Base-by-base conservation (phyloP, 2,113 vertebrate species). In the Tyrannus savana region DNA sequence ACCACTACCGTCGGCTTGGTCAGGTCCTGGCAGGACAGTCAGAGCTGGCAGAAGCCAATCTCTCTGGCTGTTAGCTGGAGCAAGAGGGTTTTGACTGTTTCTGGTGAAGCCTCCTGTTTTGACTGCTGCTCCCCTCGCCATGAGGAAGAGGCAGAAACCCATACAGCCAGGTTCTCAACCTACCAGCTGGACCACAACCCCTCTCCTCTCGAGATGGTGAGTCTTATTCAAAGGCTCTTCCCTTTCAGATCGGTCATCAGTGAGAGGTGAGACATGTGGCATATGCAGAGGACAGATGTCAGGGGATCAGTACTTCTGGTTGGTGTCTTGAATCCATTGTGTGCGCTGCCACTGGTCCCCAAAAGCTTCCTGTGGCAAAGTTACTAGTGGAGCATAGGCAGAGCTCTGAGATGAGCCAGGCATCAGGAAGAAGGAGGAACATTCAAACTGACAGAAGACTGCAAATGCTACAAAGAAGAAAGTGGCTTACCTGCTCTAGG, bases 371-470 rank as follows among this genome's bases (percentile, higher is more conserved):
- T 0, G 0, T 18, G 19, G 62, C 58, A 68, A 96, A 87, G 41
- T 37, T 37, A 46, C 21, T 44, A 69, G 30, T 4, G 52, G n/a
- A 93, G 58, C 1, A 2, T 3, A 81, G 39, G 60, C 47, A 78
- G 68, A 74, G 56, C 37, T 87, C 52, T 30, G 63, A 93, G 78
- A 83, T 33, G 17, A 77, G 79, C 9, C 0, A 7, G 31, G 27
- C 44, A 90, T 78, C 75, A 93, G 55, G 50, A 94, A 63, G 71
- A 59, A 80, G 55, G 42, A 94, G 33, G 74, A 59, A 93, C 78
- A 90, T 84, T 77, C 52, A 93, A 89, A 75, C 55, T 81, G 76
- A 90, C 90, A 94, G 82, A 90, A 90, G 80, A 75, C 64, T 78
- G 76, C 52, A 92, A 90, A 84, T n/a, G 53, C 62, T 68, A 64